Conservation (phyloP, 2,113 vertebrate genomes). For the Camelus bactrianus region DNA sequence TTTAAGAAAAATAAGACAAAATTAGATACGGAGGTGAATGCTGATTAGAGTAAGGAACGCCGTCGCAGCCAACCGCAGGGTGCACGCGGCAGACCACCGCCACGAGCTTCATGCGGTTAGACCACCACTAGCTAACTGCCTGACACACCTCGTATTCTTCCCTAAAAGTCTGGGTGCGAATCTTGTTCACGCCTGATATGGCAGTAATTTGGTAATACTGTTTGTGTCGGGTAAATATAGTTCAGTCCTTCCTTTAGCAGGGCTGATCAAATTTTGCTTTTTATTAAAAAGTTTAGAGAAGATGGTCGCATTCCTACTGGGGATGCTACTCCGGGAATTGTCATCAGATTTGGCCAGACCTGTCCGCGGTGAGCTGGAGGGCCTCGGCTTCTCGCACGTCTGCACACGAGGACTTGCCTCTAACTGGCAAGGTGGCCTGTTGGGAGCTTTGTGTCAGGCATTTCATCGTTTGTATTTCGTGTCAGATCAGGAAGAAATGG, state of each 20-base stretch:
- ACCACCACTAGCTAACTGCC: neutral
- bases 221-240: neutral
- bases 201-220: neutral
- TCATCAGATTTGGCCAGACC: neutral
- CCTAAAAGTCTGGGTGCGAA: neutral
- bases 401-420: neutral
- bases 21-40: neutral
- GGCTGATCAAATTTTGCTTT: neutral
- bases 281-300: neutral
- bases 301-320: neutral
- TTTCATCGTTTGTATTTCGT: neutral
- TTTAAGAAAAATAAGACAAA: neutral
- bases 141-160: too few species aligned
- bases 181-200: neutral
- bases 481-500: neutral
- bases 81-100: neutral
- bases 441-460: neutral
- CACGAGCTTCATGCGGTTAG: neutral
- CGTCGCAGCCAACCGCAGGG: neutral
- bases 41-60: neutral
- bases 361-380: neutral
- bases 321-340: too few species aligned
- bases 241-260: neutral
- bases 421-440: neutral
- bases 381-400: neutral